Evolutionary conservation across 2,797 vertebrate species (phyloP).

Genomic region (Spinus olivaceus): DNA sequence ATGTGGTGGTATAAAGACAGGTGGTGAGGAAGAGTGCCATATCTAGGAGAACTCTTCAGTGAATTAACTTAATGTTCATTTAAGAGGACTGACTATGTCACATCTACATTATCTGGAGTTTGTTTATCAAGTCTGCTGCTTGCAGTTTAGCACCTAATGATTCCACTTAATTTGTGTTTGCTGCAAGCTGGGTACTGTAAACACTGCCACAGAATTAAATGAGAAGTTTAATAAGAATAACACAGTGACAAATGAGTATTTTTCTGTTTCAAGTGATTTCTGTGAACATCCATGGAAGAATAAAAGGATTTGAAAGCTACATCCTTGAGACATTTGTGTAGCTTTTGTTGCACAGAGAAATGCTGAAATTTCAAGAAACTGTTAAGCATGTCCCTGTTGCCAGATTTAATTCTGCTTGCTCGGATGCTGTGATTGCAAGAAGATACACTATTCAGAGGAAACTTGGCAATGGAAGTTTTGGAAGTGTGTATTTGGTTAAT

Average conservation of each 20-base stretch:
- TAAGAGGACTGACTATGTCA: not conserved
- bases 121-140: not conserved
- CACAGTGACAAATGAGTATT: not conserved
- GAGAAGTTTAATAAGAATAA: not conserved
- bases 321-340: not conserved
- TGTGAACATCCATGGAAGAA: not conserved
- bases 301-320: not conserved
- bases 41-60: not conserved
- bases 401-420: conserved; percentile 11
- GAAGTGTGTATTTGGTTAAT: conserved; percentile 79
- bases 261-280: conserved; percentile 18
- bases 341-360: conserved; percentile 24
- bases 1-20: not conserved
- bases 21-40: not conserved
- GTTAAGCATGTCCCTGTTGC: conserved; percentile 30
- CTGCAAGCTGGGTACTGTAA: not conserved
- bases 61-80: not conserved
- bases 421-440: conserved; percentile 69
- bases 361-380: conserved; percentile 77
- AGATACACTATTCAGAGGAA: conserved; percentile 76
- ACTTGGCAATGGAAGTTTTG: conserved; percentile 83
- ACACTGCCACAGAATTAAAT: not conserved
- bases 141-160: not conserved
- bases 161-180: not conserved
- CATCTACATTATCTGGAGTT: not conserved